Evolutionary conservation across 2,888 invertebrate species (phyloP), one percentile per base, ranked within the genome.

Genomic region (Lasioglossum pauxillum): DNA sequence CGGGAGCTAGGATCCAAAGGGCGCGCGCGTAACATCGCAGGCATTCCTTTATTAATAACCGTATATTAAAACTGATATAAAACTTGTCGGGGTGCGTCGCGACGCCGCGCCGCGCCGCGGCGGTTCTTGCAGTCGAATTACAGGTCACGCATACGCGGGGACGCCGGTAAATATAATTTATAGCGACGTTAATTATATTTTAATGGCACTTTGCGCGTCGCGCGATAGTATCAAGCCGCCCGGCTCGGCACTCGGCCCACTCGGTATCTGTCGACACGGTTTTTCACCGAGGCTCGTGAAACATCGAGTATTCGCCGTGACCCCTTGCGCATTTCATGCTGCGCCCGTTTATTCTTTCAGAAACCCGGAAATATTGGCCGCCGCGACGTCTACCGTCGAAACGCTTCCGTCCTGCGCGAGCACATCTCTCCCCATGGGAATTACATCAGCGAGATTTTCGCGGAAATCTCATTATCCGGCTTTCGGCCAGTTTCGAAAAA

Each of bases 161-260:
- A 67, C 44, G 78, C 64, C 76, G 16, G 78, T 79, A 85, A 79
- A 85, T 85, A 82, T 79, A 82, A 86, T 82, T 86, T 86, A 85
- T 76, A 73, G 82, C 85, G 79, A 77, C 85, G 76, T 85, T 86
- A 80, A 86, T 86, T 85, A 86, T 85, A 85, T 85, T 86, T 82
- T 85, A 86, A 86, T 75, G 77, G 82, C 85, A 86, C 86, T 86
- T 82, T 74, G 77, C 82, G 38, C 31, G 78, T 46, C 64, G 71
- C 57, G 46, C 57, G 85, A 85, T 78, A 86, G 75, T 79, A 84
- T 84, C 85, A 4, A 57, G 27, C 73, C 46, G 46, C 46, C 46
- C 46, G 5, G 27, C 75, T 2, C 49, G 69, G 16, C 35, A 38
- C 49, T 8, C 8, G 5, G 19, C 35, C 53, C 19, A 2, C 44